Conservation (phyloP, 2,888 invertebrate species). For the Cerastis rubricosa region DNA sequence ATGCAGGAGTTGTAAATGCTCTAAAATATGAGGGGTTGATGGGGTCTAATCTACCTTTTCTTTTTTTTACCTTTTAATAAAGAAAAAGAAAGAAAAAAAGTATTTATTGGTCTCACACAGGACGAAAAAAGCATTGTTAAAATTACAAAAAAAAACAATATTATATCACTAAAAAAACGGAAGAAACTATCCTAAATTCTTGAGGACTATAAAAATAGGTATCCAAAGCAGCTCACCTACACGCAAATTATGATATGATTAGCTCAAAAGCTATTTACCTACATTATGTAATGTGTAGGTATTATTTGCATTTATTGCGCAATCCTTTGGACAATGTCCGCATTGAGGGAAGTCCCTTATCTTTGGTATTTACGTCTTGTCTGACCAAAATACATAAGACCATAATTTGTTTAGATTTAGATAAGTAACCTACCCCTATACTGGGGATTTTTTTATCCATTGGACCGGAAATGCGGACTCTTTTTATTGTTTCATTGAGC, state of each 20-base stretch:
- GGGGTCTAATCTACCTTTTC: background rate
- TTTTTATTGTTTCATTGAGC: constrained; percentile 2
- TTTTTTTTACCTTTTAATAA: background rate
- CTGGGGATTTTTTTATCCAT: constrained; percentile 4
- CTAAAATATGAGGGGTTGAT: background rate
- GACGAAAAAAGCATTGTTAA: too few relatives aligned
- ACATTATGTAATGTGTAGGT: constrained; percentile 1
- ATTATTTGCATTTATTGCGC: background rate
- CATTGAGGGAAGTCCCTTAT: constrained; percentile 47
- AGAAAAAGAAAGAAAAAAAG: too few relatives aligned
- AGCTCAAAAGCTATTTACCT: background rate
- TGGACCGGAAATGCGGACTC: background rate
- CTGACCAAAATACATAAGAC: background rate
- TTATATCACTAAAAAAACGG: too few relatives aligned
- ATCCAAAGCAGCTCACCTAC: background rate
- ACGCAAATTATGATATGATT: too few relatives aligned
- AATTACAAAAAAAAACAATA: too few relatives aligned
- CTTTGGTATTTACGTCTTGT: constrained; percentile 9
- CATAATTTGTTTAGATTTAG: constrained; percentile 8
- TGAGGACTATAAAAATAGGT: background rate
- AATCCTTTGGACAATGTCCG: constrained; percentile 5
- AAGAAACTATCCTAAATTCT: background rate
- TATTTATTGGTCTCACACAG: too few relatives aligned
- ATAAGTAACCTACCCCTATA: background rate
- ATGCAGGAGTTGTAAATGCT: background rate